phyloP scores from a whole-genome alignment of 2,797 vertebrate genomes.

The Phalloptychus januarius region DNA sequence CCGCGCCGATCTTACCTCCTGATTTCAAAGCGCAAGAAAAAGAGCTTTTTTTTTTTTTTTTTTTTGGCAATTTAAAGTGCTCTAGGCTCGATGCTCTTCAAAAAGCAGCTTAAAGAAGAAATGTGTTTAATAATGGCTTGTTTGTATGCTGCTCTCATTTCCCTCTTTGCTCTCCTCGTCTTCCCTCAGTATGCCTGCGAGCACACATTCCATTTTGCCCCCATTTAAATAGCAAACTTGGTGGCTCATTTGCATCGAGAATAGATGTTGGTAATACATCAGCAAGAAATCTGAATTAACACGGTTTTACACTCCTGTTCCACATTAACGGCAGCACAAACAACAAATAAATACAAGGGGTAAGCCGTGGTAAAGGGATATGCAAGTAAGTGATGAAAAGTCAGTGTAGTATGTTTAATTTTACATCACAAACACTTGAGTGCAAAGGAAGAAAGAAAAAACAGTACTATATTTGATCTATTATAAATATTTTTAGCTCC shows the following conservation, averaged over 20 bases:
- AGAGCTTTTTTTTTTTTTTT: conserved; percentile 70
- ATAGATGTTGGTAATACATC: conserved; percentile 69
- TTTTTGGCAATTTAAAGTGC: conserved; percentile 73
- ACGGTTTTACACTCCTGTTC: conserved; percentile 17
- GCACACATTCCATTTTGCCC: conserved; percentile 64
- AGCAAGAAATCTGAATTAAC: conserved; percentile 49
- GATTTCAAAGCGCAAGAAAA: conserved; percentile 72
- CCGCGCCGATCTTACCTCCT: conserved; percentile 70
- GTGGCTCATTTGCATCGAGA: conserved; percentile 72
- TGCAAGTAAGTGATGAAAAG: neutral
- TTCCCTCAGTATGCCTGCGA: conserved; percentile 68
- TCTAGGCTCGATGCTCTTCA: conserved; percentile 70
- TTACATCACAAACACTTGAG: neutral
- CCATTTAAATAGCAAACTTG: conserved; percentile 65
- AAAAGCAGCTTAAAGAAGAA: conserved; percentile 73
- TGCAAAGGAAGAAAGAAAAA: neutral
- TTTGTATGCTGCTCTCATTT: conserved; percentile 68
- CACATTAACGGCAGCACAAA: conserved; percentile 5
- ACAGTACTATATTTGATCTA: neutral
- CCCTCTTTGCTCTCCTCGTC: conserved; percentile 50
- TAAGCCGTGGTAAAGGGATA: neutral
- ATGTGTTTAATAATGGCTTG: conserved; percentile 74
- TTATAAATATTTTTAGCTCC: neutral
- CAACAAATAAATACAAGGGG: conserved; percentile 12
- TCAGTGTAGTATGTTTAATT: neutral